Conservation (phyloP, 1,140 invertebrate species). For the Microplitis demolitor region DNA sequence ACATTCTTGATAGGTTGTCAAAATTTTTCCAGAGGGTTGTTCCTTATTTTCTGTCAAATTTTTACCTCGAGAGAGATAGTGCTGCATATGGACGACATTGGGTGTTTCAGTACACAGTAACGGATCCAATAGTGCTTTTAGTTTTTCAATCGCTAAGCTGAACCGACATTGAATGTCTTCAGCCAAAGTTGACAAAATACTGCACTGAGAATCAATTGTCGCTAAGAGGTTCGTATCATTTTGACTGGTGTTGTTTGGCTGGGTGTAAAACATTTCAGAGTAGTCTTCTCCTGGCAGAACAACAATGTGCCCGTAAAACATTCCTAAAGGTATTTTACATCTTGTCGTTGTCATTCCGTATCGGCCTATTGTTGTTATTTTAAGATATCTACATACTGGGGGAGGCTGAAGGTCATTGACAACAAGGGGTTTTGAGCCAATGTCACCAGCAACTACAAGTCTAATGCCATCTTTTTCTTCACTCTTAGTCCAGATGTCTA, state of each 20-base stretch:
- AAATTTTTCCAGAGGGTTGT: slow-evolving; percentile 70
- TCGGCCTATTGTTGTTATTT: slow-evolving; percentile 86
- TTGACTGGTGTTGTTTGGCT: slow-evolving; percentile 45
- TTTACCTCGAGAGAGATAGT: slow-evolving; percentile 69
- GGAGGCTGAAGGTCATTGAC: slow-evolving; percentile 88
- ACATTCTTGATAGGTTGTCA: slow-evolving; percentile 82
- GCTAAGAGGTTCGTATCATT: slow-evolving; percentile 51
- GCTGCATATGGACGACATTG: slow-evolving; percentile 79
- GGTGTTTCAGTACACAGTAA: slow-evolving; percentile 76
- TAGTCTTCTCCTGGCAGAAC: slow-evolving; percentile 73
- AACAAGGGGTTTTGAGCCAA: slow-evolving; percentile 80
- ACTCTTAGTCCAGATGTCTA: slow-evolving; percentile 86
- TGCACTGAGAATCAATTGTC: slow-evolving; percentile 64
- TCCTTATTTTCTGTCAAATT: slow-evolving; percentile 66
- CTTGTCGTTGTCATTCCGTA: slow-evolving; percentile 89
- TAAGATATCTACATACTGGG: slow-evolving; percentile 85
- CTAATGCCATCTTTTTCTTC: slow-evolving; percentile 84
- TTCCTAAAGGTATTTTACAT: slow-evolving; percentile 88
- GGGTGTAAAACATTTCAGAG: slow-evolving; percentile 58
- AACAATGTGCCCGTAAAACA: slow-evolving; percentile 88
- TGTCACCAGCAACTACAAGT: slow-evolving; percentile 85
- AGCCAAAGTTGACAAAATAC: slow-evolving; percentile 65
- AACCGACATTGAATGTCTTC: slow-evolving; percentile 83
- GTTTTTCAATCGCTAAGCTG: slow-evolving; percentile 80
- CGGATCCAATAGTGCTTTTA: slow-evolving; percentile 76